These are phyloP conservation scores for Drosophila willistoni DNA, from an alignment of 1,140 invertebrate species.

Conservation along the genomic window DNA sequence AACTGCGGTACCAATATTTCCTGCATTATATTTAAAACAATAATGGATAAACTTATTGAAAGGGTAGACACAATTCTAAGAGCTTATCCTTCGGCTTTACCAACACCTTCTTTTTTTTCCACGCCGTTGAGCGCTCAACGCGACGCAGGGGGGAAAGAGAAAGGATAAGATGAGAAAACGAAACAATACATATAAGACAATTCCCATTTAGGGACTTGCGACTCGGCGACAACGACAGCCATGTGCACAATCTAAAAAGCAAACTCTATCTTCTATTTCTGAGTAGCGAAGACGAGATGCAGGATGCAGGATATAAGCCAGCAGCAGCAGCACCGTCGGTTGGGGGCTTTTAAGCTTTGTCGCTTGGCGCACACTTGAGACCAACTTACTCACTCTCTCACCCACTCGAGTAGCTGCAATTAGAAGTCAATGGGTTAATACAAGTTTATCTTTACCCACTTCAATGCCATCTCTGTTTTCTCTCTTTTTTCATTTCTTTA, in stretches of 20 bases:
- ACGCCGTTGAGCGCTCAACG: constrained; percentile 10
- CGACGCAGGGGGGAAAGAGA: background rate
- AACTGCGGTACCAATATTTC: no score
- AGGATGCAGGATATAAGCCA: constrained; percentile 15
- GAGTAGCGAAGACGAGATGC: no score
- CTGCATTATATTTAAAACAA: no score
- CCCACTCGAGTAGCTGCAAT: constrained; percentile 46
- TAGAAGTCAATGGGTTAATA: constrained; percentile 65
- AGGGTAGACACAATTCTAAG: background rate
- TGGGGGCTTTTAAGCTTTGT: constrained; percentile 66
- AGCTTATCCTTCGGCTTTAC: background rate
- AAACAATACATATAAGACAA: constrained; percentile 24
- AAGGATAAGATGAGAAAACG: constrained; percentile 9
- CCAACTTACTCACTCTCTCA: constrained; percentile 44
- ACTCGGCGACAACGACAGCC: constrained; percentile 33
- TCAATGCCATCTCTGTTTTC: constrained; percentile 3
- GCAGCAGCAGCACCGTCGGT: constrained; percentile 1
- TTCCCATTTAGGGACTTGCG: constrained; percentile 35
- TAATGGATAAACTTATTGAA: background rate
- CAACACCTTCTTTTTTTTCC: background rate
- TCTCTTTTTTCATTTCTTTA: constrained; percentile 81
- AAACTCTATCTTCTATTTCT: background rate
- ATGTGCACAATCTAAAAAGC: constrained; percentile 52
- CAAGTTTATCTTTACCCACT: constrained; percentile 34
- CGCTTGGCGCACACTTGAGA: constrained; percentile 57